phyloP scores from a whole-genome alignment of 2,888 invertebrate genomes.

The Catotricha subobsoleta region DNA sequence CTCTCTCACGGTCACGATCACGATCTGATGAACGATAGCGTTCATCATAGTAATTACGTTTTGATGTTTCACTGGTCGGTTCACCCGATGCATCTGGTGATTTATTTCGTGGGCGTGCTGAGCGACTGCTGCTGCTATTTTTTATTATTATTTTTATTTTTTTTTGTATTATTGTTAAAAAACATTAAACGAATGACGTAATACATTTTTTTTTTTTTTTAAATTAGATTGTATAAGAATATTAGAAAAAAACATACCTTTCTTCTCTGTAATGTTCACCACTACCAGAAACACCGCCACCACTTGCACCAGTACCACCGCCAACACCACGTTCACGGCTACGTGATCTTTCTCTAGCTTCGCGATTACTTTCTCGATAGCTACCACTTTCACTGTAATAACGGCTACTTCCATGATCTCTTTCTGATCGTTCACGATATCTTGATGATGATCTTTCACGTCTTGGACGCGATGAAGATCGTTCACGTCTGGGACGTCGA shows the following conservation, averaged over 20 bases:
- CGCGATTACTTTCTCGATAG: slow-evolving; percentile 29
- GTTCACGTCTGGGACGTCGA: slow-evolving; percentile 25
- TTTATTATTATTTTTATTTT: neutral
- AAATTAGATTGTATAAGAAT: neutral
- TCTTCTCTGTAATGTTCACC: slow-evolving; percentile 8
- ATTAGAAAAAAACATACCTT: slow-evolving; percentile 2
- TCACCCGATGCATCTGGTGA: slow-evolving; percentile 34
- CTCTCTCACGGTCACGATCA: slow-evolving; percentile 49
- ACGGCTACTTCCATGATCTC: slow-evolving; percentile 28
- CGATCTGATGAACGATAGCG: slow-evolving; percentile 55
- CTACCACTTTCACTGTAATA: slow-evolving; percentile 29
- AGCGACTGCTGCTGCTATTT: slow-evolving; percentile 34
- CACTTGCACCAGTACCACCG: slow-evolving; percentile 15
- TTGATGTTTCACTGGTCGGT: slow-evolving; percentile 24
- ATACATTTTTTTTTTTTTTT: neutral
- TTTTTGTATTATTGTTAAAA: neutral
- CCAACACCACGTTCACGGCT: slow-evolving; percentile 45
- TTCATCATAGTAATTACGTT: slow-evolving; percentile 64
- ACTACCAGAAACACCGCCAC: slow-evolving; percentile 18
- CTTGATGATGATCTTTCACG: slow-evolving; percentile 54
- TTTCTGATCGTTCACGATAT: neutral
- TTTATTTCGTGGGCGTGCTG: slow-evolving; percentile 34
- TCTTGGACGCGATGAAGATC: slow-evolving; percentile 37
- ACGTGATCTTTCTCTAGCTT: slow-evolving; percentile 47
- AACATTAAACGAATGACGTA: neutral